phyloP scores from a whole-genome alignment of 2,888 invertebrate species.

The Ormyrus labotus region DNA sequence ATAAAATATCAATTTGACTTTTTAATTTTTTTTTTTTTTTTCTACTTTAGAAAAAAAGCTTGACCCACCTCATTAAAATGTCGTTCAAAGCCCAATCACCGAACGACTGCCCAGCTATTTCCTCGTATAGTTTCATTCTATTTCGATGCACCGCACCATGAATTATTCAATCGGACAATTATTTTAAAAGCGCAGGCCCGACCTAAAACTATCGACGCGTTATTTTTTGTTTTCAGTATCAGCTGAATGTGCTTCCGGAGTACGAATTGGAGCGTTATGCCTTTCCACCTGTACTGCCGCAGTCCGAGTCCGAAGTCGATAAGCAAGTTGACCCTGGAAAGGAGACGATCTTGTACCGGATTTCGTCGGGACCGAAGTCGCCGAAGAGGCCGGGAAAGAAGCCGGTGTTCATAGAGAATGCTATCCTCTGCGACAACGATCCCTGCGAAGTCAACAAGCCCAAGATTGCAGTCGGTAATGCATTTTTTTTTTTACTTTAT shows the following conservation, averaged over 20 bases:
- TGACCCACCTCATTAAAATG: no score
- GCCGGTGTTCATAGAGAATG: slow-evolving; percentile 65
- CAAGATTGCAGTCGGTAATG: slow-evolving; percentile 65
- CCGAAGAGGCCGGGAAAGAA: slow-evolving; percentile 62
- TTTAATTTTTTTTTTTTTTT: no score
- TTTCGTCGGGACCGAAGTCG: slow-evolving; percentile 65
- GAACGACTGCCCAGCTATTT: no score
- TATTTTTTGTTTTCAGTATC: slow-evolving; percentile 58
- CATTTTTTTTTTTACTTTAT: not conserved
- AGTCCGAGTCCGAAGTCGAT: slow-evolving; percentile 54
- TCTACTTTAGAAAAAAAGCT: no score
- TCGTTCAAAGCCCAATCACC: no score
- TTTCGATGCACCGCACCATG: no score
- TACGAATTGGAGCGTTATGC: slow-evolving; percentile 66
- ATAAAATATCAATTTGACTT: no score
- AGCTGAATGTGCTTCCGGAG: slow-evolving; percentile 65
- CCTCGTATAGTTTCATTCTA: no score
- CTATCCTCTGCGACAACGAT: slow-evolving; percentile 64
- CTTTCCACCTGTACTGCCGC: slow-evolving; percentile 60
- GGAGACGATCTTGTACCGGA: slow-evolving; percentile 64
- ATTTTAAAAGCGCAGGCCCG: no score
- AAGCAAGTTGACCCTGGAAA: slow-evolving; percentile 41
- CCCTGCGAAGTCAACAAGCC: slow-evolving; percentile 65
- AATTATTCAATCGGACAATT: no score
- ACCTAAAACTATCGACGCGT: no score